Conservation (phyloP, 2,113 vertebrate species). For the Istiophorus platypterus region DNA sequence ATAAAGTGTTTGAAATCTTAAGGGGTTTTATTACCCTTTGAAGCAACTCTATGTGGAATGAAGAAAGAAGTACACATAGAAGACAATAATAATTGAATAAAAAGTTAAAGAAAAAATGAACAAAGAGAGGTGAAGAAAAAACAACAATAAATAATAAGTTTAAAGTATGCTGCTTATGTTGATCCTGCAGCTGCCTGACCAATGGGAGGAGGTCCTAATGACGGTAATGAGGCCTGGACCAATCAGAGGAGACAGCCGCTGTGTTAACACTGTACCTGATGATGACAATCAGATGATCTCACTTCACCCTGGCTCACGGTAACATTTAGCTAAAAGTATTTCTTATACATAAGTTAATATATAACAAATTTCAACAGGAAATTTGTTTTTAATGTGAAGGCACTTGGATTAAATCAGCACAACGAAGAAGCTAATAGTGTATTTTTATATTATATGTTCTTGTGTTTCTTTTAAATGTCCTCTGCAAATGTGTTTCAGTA, state of each 20-base stretch:
- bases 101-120: not conserved
- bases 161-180: not conserved
- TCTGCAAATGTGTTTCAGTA: no score
- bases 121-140: not conserved
- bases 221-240: constrained; percentile 88
- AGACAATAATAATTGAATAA: not conserved
- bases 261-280: constrained; percentile 93
- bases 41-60: no score
- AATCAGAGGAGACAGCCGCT: constrained; percentile 91
- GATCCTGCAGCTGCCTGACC: constrained; percentile 89
- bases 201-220: constrained; percentile 96
- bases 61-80: no score
- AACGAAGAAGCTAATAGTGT: no score
- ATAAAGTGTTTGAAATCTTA: no score
- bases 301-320: constrained; percentile 93
- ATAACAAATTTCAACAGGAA: no score
- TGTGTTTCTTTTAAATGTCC: no score
- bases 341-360: not conserved
- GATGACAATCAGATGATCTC: constrained; percentile 95
- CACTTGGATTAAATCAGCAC: no score
- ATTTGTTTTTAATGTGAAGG: no score
- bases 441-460: no score
- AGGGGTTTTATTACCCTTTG: no score
- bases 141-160: no score
- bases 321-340: not conserved